Conservation (phyloP, 2,797 vertebrate species). For the Distichodus sexfasciatus region DNA sequence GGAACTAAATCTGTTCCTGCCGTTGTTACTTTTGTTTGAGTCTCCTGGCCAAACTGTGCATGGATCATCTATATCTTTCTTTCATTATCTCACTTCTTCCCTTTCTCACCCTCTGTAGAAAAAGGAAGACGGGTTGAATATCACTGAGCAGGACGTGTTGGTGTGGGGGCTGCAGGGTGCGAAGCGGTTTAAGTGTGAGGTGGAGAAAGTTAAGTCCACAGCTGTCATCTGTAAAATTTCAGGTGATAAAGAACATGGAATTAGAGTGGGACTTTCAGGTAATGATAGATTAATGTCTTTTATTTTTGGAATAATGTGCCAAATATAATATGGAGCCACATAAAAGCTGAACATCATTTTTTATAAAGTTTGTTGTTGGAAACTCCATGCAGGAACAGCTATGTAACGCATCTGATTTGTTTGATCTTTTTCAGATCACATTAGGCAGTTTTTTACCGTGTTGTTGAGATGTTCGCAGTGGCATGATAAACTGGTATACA, state of each 20-base stretch:
- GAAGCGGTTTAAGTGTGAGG: constrained; percentile 45
- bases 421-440: constrained; percentile 72
- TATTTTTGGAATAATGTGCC: background rate
- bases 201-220: constrained; percentile 61
- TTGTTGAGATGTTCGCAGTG: constrained; percentile 23
- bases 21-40: too few species aligned
- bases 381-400: background rate
- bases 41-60: too few species aligned
- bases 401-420: background rate
- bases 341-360: too few species aligned
- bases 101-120: constrained; percentile 72
- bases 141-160: constrained; percentile 72
- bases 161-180: constrained; percentile 65
- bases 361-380: too few species aligned
- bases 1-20: too few species aligned
- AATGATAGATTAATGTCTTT: constrained; percentile 37
- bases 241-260: fast-evolving
- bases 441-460: constrained; percentile 64
- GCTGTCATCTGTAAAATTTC: constrained; percentile 57
- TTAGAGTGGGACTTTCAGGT: constrained; percentile 49
- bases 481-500: background rate
- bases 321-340: background rate
- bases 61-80: background rate
- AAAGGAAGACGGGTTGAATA: constrained; percentile 78
- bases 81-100: background rate